Base-by-base conservation (phyloP, 1,140 invertebrate genomes). In the Drosophila malerkotliana region DNA sequence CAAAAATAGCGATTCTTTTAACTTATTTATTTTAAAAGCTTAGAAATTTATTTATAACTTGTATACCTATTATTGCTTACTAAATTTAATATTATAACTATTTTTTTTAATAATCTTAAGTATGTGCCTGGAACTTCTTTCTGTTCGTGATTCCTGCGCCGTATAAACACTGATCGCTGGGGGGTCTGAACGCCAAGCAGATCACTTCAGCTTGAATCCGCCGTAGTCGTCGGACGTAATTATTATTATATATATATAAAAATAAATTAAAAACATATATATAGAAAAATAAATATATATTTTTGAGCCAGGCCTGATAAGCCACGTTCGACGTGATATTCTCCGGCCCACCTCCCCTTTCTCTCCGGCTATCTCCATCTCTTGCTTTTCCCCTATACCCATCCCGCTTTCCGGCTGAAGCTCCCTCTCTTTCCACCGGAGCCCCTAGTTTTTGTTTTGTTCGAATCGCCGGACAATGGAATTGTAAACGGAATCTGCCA, bases 111-210 rank as follows among this genome's bases (percentile, higher is more conserved):
- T 21, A 28, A 28, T 28, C 26, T 28, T 1, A 7, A 28, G 26
- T 28, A 28, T 28, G 5, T 28, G 26, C 5, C 26, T 28, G 5
- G 26, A 28, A 28, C 26, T 6, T 60, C 18, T 26, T 18, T 39
- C 4, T 41, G 41, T 59, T 52, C 63, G 5, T 12, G 24, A 64
- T n/a, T 41, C 63, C n/a, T 1, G 1, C 3, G 26, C 45, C 1
- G 44, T 49, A 62, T 26, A 32, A 53, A 73, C 49, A 28, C 18
- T 34, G 63, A 68, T 68, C 26, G 66, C 66, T 56, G 49, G 66
- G 66, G 66, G 66, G 34, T 69, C 66, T 44, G n/a, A 69, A 68
- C 48, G 12, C 10, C 34, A 10, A 30, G 66, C 41, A 56, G 44
- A 48, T 9, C 8, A 32, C 34, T n/a, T 51, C 47, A 26, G 15